Percentiles rank a stretch among this genome's conserved stretches.
Evolutionary conservation across 2,888 invertebrate genomes (phyloP).

Genomic region (Sericinus montela): DNA sequence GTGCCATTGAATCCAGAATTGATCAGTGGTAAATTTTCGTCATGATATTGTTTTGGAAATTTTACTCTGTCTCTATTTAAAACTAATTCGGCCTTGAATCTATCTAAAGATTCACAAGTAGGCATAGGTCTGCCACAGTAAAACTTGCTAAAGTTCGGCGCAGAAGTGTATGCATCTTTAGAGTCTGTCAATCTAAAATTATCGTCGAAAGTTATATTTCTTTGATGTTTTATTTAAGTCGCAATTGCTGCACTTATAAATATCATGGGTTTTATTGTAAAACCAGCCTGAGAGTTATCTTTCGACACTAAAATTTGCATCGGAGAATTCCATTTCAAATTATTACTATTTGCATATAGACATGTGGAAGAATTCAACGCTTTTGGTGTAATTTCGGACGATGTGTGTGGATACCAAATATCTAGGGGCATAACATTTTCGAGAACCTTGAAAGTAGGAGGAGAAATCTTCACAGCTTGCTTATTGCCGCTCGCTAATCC

Average conservation of each 20-base stretch:
- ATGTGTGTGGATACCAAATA: slow-evolving; percentile 4
- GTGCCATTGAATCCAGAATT: background rate
- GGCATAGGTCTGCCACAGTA: background rate
- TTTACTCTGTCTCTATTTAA: background rate
- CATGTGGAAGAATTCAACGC: background rate
- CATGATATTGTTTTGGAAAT: background rate
- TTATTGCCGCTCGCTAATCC: background rate
- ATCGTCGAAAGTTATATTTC: background rate
- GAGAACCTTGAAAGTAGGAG: slow-evolving; percentile 1
- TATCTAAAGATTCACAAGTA: background rate
- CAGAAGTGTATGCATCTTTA: background rate
- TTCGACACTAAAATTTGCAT: background rate
- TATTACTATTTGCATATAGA: background rate
- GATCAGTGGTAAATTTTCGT: background rate
- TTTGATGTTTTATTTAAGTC: background rate
- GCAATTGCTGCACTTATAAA: background rate
- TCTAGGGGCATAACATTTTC: background rate
- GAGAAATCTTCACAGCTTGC: slow-evolving; percentile 9
- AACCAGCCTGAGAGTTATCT: background rate
- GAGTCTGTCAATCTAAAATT: background rate
- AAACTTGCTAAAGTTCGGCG: background rate
- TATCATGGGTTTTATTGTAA: background rate
- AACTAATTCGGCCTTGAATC: background rate
- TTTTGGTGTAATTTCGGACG: background rate
- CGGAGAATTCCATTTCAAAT: background rate